These are phyloP conservation scores for Glareola pratincola DNA, from an alignment of 2,113 vertebrate species.

Conservation along the genomic window DNA sequence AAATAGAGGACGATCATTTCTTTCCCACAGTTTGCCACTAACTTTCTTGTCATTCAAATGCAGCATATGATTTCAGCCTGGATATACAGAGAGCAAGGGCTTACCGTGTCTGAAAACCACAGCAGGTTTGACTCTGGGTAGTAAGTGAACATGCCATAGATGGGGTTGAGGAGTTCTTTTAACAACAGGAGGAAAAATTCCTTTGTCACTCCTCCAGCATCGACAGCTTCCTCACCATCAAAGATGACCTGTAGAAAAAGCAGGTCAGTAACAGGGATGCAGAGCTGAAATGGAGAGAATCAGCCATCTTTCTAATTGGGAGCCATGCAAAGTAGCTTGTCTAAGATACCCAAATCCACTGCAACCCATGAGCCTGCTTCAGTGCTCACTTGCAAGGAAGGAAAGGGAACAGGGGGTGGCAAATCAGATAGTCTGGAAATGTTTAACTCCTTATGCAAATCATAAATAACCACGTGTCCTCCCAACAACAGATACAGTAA, in stretches of 20 bases:
- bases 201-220: slow-evolving; percentile 94
- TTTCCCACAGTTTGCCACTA: not conserved
- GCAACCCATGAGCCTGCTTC: not conserved
- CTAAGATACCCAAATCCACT: not conserved
- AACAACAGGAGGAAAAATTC: slow-evolving; percentile 95
- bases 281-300: not conserved
- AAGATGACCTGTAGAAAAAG: slow-evolving; percentile 86
- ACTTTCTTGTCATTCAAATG: not conserved
- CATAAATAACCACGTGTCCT: not conserved
- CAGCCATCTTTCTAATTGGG: not conserved
- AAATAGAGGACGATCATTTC: not conserved
- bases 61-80: not conserved
- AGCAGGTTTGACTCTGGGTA: slow-evolving; percentile 93
- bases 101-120: slow-evolving; percentile 97
- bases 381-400: not conserved
- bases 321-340: not conserved
- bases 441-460: not conserved
- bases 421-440: not conserved
- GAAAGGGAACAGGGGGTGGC: not conserved
- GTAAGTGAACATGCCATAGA: slow-evolving; percentile 96
- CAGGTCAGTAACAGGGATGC: not conserved
- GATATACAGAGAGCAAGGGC: not conserved
- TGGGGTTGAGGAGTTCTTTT: slow-evolving; percentile 93
- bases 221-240: slow-evolving; percentile 94
- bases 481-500: not conserved